Evolutionary conservation across 2,797 vertebrate genomes (phyloP), one percentile per base, ranked within the genome.

Genomic region (Schizothorax lantsangensis): DNA sequence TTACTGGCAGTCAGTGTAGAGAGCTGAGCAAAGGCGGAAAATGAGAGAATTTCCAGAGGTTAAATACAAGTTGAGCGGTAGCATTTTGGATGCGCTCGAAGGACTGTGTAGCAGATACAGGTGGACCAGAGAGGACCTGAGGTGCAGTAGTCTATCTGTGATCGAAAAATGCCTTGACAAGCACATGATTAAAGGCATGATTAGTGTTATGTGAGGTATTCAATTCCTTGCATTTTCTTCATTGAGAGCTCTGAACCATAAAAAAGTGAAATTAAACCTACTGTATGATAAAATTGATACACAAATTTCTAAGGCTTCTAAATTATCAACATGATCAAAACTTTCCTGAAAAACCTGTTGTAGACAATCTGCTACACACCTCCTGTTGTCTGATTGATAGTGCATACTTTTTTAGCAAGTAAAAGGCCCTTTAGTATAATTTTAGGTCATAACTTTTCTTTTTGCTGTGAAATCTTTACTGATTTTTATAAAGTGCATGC

Each of bases 31-130:
- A 40, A 62, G 66, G 75, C 38, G 26, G 77, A 85, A 85, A 85
- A 85, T 85, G 66, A 71, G 77, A 85, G 84, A 72, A 85, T 85
- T 85, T 85, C 84, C 84, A 80, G 84, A 85, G 84, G 84, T 85
- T 85, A 85, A 79, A 85, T 79, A 72, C 84, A 79, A 85, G 77
- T 85, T 47, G 52, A 85, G 66, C 66, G 38, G 54, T 26, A 84
- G 82, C 26, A 62, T 84, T 75, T n/a, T 47, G 26, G 82, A 84
- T 64, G 54, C 12, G 38, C 52, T 80, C 21, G 8, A 52, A 71
- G 77, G 49, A 43, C 49, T 49, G 47, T 43, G 38, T 33, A 72
- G 38, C 68, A 83, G 68, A 73, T 83, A 57, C 68, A 72, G 81
- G 68, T 57, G 47, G 74, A 85, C 33, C 83, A 40, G 47, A 77